These are phyloP conservation scores for Mystacides longicornis DNA, from an alignment of 2,888 invertebrate genomes.

Conservation along the genomic window DNA sequence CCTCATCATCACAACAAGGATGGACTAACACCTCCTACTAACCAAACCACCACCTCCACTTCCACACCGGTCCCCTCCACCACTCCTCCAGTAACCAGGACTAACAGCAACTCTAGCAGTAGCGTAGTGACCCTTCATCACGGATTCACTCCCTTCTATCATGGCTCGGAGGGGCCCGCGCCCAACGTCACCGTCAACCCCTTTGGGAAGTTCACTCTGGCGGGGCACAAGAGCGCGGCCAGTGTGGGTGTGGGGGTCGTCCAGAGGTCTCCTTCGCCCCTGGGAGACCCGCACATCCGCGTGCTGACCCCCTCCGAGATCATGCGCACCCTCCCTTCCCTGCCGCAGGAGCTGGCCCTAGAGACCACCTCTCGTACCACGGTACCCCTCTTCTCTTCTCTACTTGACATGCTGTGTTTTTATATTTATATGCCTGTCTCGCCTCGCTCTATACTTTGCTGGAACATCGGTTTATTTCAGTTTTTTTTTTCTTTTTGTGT, in stretches of 20 bases:
- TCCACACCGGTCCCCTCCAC: conserved; percentile 19
- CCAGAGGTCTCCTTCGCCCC: conserved; percentile 40
- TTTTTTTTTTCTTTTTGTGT: too few species aligned
- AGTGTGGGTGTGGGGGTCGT: conserved; percentile 18
- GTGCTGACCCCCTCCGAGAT: conserved; percentile 85
- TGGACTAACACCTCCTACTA: conserved; percentile 36
- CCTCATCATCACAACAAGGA: conserved; percentile 23
- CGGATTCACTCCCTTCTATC: conserved; percentile 23
- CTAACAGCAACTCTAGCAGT: conserved; percentile 26
- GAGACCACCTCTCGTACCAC: conserved; percentile 50
- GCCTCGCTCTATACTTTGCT: conserved; percentile 4
- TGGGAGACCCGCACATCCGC: conserved; percentile 75
- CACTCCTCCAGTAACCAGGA: conserved; percentile 24
- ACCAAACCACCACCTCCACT: conserved; percentile 26
- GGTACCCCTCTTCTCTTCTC: conserved; percentile 27
- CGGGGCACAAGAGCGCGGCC: conserved; percentile 22
- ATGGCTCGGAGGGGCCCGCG: conserved; percentile 45
- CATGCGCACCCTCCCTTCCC: conserved; percentile 83
- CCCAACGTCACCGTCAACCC: conserved; percentile 64
- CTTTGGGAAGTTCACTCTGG: conserved; percentile 36
- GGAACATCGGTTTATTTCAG: too few species aligned
- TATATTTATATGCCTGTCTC: not conserved
- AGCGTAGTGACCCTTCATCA: conserved; percentile 27
- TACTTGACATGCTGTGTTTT: conserved; percentile 6
- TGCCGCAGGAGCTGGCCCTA: conserved; percentile 60